A percentile compares a stretch with the other conserved stretches of the same genome.
phyloP scores from a whole-genome alignment of 2,113 vertebrate genomes.

The Mugil cephalus region DNA sequence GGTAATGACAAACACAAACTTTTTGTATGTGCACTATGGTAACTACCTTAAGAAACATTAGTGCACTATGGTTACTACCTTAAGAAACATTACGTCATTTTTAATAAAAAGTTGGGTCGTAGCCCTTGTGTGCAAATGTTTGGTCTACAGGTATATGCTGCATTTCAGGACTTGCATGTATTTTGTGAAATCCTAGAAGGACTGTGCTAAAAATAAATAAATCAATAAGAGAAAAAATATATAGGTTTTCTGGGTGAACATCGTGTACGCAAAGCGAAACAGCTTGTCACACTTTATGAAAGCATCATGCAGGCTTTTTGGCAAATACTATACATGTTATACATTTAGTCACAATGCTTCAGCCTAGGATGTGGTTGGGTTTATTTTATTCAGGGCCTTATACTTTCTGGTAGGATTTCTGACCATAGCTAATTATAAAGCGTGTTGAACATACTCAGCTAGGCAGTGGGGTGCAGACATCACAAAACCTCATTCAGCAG shows the following conservation, averaged over 20 bases:
- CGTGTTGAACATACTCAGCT: conserved; percentile 36
- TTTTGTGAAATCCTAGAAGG: conserved; percentile 37
- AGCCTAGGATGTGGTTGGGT: background rate
- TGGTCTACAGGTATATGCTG: background rate
- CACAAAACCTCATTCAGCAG: conserved; percentile 71
- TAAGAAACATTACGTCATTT: conserved; percentile 74
- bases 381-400: background rate
- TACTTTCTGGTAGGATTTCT: no score
- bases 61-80: conserved; percentile 69
- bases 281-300: no score
- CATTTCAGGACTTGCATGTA: rapidly evolving
- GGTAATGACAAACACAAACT: no score
- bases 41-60: conserved; percentile 76
- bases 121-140: conserved; percentile 34
- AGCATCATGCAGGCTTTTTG: background rate
- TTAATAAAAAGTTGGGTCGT: rapidly evolving
- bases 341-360: background rate
- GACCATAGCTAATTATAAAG: background rate
- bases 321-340: background rate
- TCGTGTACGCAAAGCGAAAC: no score
- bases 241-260: no score
- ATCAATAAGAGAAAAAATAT: no score
- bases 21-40: no score
- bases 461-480: conserved; percentile 69
- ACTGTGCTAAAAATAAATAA: conserved; percentile 15